Base-by-base conservation (phyloP, 2,888 invertebrate genomes). In the Bellardia pandia region DNA sequence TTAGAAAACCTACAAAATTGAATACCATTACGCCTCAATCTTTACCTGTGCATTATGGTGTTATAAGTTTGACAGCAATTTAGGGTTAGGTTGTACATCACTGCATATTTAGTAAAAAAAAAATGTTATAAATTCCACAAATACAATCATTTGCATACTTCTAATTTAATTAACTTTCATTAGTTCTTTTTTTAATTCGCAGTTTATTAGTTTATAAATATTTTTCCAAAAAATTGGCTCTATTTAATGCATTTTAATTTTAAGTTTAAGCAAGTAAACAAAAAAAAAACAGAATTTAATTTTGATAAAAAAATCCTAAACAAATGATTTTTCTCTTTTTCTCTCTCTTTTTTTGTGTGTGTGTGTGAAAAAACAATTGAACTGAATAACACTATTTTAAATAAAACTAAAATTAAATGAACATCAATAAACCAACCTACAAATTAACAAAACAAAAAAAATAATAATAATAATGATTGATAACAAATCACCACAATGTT, bases 321-420 rank as follows among this genome's bases (percentile, higher is more conserved):
- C 74, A 85, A 88, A 86, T 85, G 60, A 81, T 88, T 81, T 81
- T 86, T 90, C 79, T 89, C 88, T 89, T 85, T 89, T 88, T 90
- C 89, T 90, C 88, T 89, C 85, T 89, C 88, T 90, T 86, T 88
- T 87, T 88, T 86, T 89, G 88, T 89, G 51, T 86, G 69, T 80
- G 3, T 82, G 30, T 74, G 69, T 83, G 60, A 83, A 78, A 66
- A 76, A 85, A 78, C 88, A 68, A 86, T 88, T 88, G 66, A 74
- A 86, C 72, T 60, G 86, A 85, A 71, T 84, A 80, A 89, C 88
- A 86, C 68, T 81, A 83, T 76, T 48, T 72, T 16, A 72, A 84
- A 81, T 89, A 88, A 91, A 91, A 89, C 86, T 88, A 86, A 90
- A 88, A 85, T 71, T 80, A 77, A 58, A 51, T 40, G 40, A 78